phyloP scores from a whole-genome alignment of 2,888 invertebrate genomes.

The Hecatera dysodea region DNA sequence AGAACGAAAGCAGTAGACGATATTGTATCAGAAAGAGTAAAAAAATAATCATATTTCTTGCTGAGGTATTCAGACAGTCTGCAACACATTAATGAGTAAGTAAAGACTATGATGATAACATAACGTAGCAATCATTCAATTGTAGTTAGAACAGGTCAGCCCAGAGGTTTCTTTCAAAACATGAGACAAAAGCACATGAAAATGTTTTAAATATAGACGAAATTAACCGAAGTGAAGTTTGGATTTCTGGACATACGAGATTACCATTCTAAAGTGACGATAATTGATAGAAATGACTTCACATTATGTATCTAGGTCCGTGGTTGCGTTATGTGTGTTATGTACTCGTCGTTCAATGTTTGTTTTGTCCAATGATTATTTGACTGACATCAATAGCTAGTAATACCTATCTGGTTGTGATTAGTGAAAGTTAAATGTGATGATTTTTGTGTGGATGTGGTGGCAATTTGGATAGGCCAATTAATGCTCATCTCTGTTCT shows the following conservation, averaged over 20 bases:
- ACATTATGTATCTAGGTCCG: conserved; percentile 47
- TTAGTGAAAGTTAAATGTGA: conserved; percentile 49
- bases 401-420: conserved; percentile 32
- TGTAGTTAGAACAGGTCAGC: not conserved
- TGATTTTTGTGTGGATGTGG: conserved; percentile 26
- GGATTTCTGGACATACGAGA: too few relatives aligned
- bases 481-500: not conserved
- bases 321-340: conserved; percentile 54
- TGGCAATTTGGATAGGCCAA: conserved; percentile 15
- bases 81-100: not conserved
- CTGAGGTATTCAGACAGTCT: too few relatives aligned
- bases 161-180: conserved; percentile 7
- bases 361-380: conserved; percentile 49
- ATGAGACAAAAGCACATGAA: too few relatives aligned
- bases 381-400: conserved; percentile 56
- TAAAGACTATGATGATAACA: too few relatives aligned
- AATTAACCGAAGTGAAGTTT: too few relatives aligned
- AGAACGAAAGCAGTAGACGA: not conserved
- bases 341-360: conserved; percentile 45
- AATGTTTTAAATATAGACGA: too few relatives aligned
- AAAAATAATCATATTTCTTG: too few relatives aligned
- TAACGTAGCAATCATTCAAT: not conserved
- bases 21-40: too few relatives aligned
- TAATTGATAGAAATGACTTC: conserved; percentile 47
- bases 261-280: too few relatives aligned